A percentile compares a stretch with the other conserved stretches of the same genome.
phyloP scores from a whole-genome alignment of 2,113 vertebrate species.

The Brevimyrus niger region DNA sequence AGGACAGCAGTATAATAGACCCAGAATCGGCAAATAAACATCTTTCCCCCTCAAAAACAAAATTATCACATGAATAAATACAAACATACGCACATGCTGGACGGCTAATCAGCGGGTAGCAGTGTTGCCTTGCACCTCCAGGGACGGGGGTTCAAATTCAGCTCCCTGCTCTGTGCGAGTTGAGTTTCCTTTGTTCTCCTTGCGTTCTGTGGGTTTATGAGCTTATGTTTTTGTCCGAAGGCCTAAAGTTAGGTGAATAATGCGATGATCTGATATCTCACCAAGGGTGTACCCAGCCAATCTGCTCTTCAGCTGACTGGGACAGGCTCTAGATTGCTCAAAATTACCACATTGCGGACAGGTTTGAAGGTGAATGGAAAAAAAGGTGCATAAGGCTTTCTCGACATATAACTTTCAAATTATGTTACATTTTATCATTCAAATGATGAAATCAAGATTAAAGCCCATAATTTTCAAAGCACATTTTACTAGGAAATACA shows the following conservation, averaged over 20 bases:
- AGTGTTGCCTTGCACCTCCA: neutral
- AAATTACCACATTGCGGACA: neutral
- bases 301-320: neutral
- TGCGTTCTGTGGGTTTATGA: neutral
- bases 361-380: neutral
- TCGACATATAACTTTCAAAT: neutral
- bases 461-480: neutral
- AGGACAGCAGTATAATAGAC: neutral
- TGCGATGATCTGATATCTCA: neutral
- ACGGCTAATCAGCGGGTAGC: neutral
- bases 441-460: neutral
- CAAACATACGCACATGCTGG: neutral
- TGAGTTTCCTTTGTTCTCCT: neutral
- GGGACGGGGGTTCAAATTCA: neutral
- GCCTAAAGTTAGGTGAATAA: neutral
- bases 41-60: neutral
- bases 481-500: constrained; percentile 4
- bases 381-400: neutral
- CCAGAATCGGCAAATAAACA: neutral
- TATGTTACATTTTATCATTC: neutral
- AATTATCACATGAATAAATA: constrained; percentile 8
- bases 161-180: neutral
- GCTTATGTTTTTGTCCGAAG: neutral
- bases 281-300: neutral
- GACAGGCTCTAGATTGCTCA: neutral